Evolutionary conservation across 1,140 invertebrate genomes (phyloP), one percentile per base, ranked within the genome.

Genomic region (Drosophila obscura): DNA sequence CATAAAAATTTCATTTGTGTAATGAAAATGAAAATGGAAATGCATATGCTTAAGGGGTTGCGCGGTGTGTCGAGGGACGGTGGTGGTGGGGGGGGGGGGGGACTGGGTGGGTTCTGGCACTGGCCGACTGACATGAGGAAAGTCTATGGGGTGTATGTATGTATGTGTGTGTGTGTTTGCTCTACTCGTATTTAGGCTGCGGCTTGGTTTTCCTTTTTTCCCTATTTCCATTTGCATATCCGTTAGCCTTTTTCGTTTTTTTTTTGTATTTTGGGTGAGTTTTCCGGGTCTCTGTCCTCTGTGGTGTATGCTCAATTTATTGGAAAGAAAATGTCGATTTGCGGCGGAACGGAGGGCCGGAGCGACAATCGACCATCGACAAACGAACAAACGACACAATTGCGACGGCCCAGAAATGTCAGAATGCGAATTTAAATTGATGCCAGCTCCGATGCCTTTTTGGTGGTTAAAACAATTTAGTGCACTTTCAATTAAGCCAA

Each of bases 21-120:
- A 59, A 80, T 69, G 73, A 59, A 78, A 69, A 84, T 80, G 64
- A 71, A 74, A 64, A 62, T 80, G 68, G 60, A 68, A 61, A 71
- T 28, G 56, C 16, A n/a, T 15, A 28, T 39, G 5, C 9, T 39
- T 22, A 19, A 56, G 53, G 39, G 49, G 24, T 2, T 7, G 49
- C 15, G 2, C 2, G 31, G 31, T 0, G 28, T 8, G 8, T 22
- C 4, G 22, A 1, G 22, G 1, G 22, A 24, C 19, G 19, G n/a
- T n/a, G n/a, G n/a, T n/a, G n/a, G 22, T 1, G 22, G 2, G 1
- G 2, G 22, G 22, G 1, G 2, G 1, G 22, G 22, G 22, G 22
- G 22, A 24, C 22, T 19, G 19, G 19, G 16, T 16, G 16, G 16
- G 19, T 19, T 1, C 28, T 28, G 28, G 28, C 28, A 31, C 7